Evolutionary conservation across 2,888 invertebrate species (phyloP).

Genomic region (Leptinotarsa peninsularis): DNA sequence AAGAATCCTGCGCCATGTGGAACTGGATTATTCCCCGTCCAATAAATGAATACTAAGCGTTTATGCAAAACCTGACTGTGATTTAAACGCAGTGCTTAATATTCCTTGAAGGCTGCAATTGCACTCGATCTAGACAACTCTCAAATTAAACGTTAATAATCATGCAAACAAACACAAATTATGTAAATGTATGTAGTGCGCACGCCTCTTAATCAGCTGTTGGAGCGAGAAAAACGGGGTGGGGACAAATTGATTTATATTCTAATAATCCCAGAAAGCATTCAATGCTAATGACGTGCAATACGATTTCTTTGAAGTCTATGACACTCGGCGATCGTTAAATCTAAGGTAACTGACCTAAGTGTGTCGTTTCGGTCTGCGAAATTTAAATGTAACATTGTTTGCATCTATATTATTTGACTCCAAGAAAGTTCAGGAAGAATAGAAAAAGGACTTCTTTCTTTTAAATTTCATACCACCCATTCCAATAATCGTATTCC

Average conservation of each 20-base stretch:
- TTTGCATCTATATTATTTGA: not conserved
- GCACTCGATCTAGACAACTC: not conserved
- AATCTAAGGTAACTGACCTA: conserved; percentile 21
- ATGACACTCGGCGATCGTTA: conserved; percentile 14
- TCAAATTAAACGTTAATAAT: not conserved
- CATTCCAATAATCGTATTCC: no score
- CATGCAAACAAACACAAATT: conserved; percentile 19
- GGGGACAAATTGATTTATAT: conserved; percentile 36
- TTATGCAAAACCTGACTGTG: not conserved
- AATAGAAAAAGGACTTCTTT: no score
- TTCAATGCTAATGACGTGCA: conserved; percentile 31
- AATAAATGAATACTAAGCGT: no score
- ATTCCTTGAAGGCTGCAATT: conserved; percentile 5
- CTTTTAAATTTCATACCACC: no score
- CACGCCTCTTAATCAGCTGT: conserved; percentile 40
- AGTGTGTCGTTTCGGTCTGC: conserved; percentile 5
- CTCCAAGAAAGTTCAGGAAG: no score
- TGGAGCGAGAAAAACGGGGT: conserved; percentile 12
- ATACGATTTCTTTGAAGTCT: conserved; percentile 19
- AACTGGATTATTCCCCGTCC: no score
- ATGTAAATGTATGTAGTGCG: conserved; percentile 36
- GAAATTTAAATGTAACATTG: not conserved
- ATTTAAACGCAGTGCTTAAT: not conserved
- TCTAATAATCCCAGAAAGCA: conserved; percentile 20
- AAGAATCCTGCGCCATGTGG: no score